Evolutionary conservation across 2,888 invertebrate genomes (phyloP).

Genomic region (Eupithecia pulchellata): DNA sequence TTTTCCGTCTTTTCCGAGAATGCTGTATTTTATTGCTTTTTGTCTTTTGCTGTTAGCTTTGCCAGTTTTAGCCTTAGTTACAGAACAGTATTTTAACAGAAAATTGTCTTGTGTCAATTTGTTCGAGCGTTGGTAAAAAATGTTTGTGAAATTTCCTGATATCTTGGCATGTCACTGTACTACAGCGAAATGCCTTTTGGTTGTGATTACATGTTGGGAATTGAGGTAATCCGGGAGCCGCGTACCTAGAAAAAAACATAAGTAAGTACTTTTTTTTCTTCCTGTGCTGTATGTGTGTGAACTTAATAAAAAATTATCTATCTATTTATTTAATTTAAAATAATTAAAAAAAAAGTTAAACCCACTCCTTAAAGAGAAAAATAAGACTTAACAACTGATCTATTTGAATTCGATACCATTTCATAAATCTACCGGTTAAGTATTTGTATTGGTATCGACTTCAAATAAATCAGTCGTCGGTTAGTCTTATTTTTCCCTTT

Average conservation of each 20-base stretch:
- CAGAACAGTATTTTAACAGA: constrained; percentile 38
- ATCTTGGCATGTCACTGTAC: constrained; percentile 31
- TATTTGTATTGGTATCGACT: not conserved
- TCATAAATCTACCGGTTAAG: constrained; percentile 5
- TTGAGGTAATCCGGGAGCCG: constrained; percentile 27
- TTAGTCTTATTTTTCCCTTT: no score
- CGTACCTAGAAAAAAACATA: constrained; percentile 20
- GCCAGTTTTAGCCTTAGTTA: constrained; percentile 30
- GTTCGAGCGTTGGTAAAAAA: constrained; percentile 35
- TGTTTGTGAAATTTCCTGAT: constrained; percentile 41
- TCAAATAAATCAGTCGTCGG: constrained; percentile 9
- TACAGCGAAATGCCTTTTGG: constrained; percentile 40
- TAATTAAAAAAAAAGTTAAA: constrained; percentile 12
- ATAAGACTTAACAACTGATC: constrained; percentile 9
- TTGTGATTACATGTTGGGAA: constrained; percentile 39
- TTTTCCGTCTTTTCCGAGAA: constrained; percentile 28
- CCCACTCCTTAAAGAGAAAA: constrained; percentile 6
- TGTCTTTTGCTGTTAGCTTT: constrained; percentile 38
- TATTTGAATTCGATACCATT: constrained; percentile 6
- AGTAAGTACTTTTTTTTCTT: not conserved
- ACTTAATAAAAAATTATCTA: not conserved
- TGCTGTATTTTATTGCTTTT: constrained; percentile 36
- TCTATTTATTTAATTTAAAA: constrained; percentile 5
- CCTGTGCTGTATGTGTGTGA: no score
- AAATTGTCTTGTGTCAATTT: constrained; percentile 40